A percentile compares a stretch with the other conserved stretches of the same genome.
These are phyloP conservation scores for Spongilla lacustris DNA, from an alignment of 37 sponge, comb jelly and placozoan species.

Conservation along the genomic window DNA sequence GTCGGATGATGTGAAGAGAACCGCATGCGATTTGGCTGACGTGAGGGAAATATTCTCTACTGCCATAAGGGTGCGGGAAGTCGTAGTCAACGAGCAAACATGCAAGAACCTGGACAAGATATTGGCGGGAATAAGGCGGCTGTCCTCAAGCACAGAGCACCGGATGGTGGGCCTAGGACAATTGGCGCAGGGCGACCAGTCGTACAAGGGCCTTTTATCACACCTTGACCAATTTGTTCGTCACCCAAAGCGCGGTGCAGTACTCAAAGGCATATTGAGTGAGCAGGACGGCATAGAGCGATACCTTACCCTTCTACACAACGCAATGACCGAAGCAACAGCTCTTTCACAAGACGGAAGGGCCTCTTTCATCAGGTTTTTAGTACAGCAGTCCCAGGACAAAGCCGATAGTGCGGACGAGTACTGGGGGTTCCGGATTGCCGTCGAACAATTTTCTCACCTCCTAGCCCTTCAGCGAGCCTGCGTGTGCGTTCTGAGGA, in stretches of 20 bases:
- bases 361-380: background rate
- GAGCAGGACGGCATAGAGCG: background rate
- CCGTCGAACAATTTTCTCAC: background rate
- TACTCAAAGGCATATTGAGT: background rate
- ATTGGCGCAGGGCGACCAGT: background rate
- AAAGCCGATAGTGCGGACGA: background rate
- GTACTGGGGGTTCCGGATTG: background rate
- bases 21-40: background rate
- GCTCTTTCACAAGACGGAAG: background rate
- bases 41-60: background rate
- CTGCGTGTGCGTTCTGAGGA: background rate
- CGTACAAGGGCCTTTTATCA: background rate
- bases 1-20: background rate
- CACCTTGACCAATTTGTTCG: background rate
- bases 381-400: background rate
- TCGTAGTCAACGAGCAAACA: background rate
- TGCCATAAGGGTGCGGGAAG: background rate
- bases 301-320: background rate
- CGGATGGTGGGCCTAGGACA: background rate
- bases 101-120: background rate
- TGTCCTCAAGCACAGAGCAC: background rate
- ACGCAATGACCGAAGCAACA: background rate
- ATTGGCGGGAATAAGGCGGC: background rate
- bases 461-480: background rate
- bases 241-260: background rate